Base-by-base conservation (phyloP, 1,140 invertebrate genomes). In the Zaprionus vittiger region DNA sequence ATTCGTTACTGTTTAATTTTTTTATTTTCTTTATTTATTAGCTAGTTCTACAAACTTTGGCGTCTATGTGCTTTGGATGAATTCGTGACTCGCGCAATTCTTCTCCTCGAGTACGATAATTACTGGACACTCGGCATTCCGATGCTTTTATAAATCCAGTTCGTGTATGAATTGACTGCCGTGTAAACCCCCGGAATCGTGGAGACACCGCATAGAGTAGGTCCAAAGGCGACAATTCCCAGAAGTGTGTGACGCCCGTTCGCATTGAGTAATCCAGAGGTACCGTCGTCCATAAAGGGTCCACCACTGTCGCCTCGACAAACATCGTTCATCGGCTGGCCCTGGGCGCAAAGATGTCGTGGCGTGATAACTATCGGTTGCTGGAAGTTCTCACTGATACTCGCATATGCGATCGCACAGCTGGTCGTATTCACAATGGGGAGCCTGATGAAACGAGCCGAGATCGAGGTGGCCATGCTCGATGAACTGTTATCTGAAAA, bases 211-310 rank as follows among this genome's bases (percentile, higher is more conserved):
- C 96, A 96, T 1, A 93, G 83, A 38, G 94, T 94, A 1, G 94
- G 93, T 0, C 96, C 96, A 80, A 95, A 96, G 2, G 96, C 96
- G 0, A 96, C 95, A 20, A 96, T 92, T 1, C 96, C 96, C 1
- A 95, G 91, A 24, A 96, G 91, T 28, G 84, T 95, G 94, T 75
- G 55, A 2, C 83, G 81, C 2, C 82, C 90, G 38, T 91, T 79
- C 4, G 79, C 83, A 1, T 91, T 93, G 1, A 90, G 67, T 1
- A 89, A 0, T 11, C 86, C 86, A 2, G 93, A 89, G 26, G 81
- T 70, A 28, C 93, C 91, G 14, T 94, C 92, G 69, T 94, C 94
- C 94, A 96, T 95, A 1, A 96, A 92, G 0, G 95, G 95, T 4
- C 95, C 95, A 0, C 95, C 95, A n/a, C 94, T 95, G 70, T 96